Base-by-base conservation (phyloP, 2,888 invertebrate species). In the Athalia cordata region DNA sequence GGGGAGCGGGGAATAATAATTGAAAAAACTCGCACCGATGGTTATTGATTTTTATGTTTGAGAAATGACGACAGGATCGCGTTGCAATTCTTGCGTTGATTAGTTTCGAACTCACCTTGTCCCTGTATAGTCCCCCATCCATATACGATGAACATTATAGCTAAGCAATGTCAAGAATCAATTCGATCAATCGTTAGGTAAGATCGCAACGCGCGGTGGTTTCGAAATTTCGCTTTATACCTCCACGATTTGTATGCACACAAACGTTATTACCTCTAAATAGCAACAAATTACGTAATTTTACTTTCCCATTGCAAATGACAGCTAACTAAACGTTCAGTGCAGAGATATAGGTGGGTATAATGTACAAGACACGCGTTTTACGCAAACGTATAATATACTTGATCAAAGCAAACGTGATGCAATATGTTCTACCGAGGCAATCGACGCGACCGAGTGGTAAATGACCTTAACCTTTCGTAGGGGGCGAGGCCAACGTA, bases 371-470 rank as follows among this genome's bases (percentile, higher is more conserved):
- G 29, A 29, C 29, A 29, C 29, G 29, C 29, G 29, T 29, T 29
- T 29, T 29, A 29, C 29, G 29, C 29, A 29, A 29, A 29, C 29
- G 55, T n/a, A 55, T 55, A 55, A 55, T n/a, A n/a, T 55, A 55
- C 9, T n/a, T 4, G 55, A 4, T 55, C 55, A 11, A 11, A 11
- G 11, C 11, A 55, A 55, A 29, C 13, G n/a, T 72, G 57, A 8
- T 55, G 68, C 68, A 68, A 72, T 59, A 57, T 13, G 45, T 9
- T 55, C 50, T 67, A 68, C 52, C 43, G 55, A 43, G 52, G 68
- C 68, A 68, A 68, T 68, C 78, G 66, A 65, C 75, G 84, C 82
- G 82, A 83, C 83, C 82, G 83, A 83, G 84, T 80, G 81, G 80
- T 83, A 83, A 81, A 83, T 82, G 83, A 78, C 78, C 78, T 72